These are phyloP conservation scores for Mugil cephalus DNA, from an alignment of 2,113 vertebrate genomes.

Conservation along the genomic window DNA sequence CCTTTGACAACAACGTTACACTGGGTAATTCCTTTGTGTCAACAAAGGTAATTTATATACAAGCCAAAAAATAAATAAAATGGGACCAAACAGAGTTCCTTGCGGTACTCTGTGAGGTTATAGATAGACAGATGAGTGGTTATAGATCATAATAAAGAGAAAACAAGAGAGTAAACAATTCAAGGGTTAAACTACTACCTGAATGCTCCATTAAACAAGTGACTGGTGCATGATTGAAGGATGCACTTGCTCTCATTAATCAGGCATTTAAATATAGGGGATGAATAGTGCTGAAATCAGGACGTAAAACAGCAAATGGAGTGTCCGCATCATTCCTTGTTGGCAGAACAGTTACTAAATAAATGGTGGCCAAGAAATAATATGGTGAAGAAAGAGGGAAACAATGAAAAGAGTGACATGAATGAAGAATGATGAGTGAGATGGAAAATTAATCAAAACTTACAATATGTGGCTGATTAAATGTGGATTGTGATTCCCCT, in stretches of 20 bases:
- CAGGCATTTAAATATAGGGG: no score
- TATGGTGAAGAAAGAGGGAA: background rate
- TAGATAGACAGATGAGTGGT: no score
- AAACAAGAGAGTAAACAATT: no score
- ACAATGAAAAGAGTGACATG: background rate
- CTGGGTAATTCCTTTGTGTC: no score
- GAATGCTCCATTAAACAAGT: background rate
- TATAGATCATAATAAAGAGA: no score
- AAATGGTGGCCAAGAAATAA: slow-evolving; percentile 9
- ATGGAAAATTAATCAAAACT: slow-evolving; percentile 26
- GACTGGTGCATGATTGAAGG: background rate
- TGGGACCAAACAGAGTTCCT: no score
- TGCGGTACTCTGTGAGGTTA: no score
- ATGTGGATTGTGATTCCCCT: background rate
- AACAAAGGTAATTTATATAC: no score
- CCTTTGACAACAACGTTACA: no score
- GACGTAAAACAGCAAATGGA: background rate
- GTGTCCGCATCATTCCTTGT: slow-evolving; percentile 2
- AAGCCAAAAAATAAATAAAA: no score
- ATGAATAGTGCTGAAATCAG: background rate
- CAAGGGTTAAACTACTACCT: background rate
- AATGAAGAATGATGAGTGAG: slow-evolving; percentile 21
- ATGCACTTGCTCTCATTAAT: background rate
- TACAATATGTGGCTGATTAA: slow-evolving; percentile 6
- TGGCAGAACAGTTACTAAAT: background rate